Base-by-base conservation (phyloP, 2,113 vertebrate genomes). In the Promerops cafer region DNA sequence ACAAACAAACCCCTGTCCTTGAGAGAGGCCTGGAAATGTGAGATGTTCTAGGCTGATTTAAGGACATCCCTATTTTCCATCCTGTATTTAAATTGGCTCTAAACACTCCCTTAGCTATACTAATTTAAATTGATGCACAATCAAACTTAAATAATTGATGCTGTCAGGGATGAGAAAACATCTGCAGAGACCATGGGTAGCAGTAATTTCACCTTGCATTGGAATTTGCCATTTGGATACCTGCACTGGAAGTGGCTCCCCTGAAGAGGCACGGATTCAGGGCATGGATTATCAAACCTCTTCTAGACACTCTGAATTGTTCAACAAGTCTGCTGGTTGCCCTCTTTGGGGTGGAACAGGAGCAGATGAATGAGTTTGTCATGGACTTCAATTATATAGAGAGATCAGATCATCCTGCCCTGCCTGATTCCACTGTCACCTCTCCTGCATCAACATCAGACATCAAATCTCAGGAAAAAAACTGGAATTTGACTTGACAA, bases 1-100 rank as follows among this genome's bases (percentile, higher is more conserved):
- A 63, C 0, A 1, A 77, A 60, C 15, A 57, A 69, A 56, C 1
- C 1, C 19, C 11, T 7, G 0, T 44, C 16, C 22, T 44, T 65
- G 8, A 76, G 52, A 68, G 53, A 60, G 13, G 5, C 40, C 59
- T 56, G 17, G 24, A 72, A 71, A 85, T 61, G 24, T 13, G 45
- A 56, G 44, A n/a, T n/a, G 27, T 49, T 85, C 76, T 60, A 68
- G 5, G 3, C 1, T 78, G 60, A 26, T 78, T 89, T 74, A 56
- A 91, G n/a, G 18, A 47, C 28, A 91, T 39, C 2, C 7, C 0
- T n/a, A 2, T 69, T 89, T 83, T 56, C n/a, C 23, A 69, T 5
- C 13, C 15, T 50, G 61, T 68, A 18, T 76, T 59, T 71, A 68
- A 68, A 61, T 4, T 45, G 11, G 8, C 6, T 94, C 61, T 83